A percentile compares a stretch with the other conserved stretches of the same genome.
phyloP scores from a whole-genome alignment of 2,113 vertebrate genomes.

The Marcusenius ussheri region DNA sequence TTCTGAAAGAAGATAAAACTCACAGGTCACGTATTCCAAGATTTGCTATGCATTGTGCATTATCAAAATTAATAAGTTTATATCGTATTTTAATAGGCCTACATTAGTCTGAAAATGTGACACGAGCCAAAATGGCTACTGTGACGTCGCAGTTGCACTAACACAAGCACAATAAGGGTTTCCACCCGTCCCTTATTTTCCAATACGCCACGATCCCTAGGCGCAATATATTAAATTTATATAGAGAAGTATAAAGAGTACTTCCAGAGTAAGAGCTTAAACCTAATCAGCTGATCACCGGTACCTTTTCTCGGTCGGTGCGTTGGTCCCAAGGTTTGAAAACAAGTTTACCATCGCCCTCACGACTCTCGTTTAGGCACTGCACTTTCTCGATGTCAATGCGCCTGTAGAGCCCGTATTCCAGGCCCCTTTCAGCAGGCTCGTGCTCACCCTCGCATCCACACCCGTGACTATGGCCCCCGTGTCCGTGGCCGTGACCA shows the following conservation, averaged over 20 bases:
- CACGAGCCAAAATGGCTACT: constrained; percentile 12
- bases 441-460: constrained; percentile 68
- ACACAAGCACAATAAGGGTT: neutral
- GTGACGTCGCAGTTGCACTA: neutral
- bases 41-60: neutral
- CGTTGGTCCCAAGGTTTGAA: constrained; percentile 92
- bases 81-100: neutral
- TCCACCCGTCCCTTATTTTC: neutral
- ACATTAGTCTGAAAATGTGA: neutral
- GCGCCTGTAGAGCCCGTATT: constrained; percentile 76
- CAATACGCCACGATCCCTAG: neutral
- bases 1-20: neutral
- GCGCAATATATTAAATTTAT: neutral
- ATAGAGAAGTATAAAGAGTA: neutral
- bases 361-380: constrained; percentile 87
- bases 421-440: constrained; percentile 75
- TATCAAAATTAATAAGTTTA: neutral
- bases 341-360: constrained; percentile 81
- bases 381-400: constrained; percentile 85
- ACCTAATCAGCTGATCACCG: neutral
- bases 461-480: constrained; percentile 58
- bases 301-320: constrained; percentile 72
- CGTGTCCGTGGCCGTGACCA: constrained; percentile 51
- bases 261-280: neutral
- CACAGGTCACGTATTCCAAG: neutral